phyloP scores from a whole-genome alignment of 2,888 invertebrate species.

The Spilosoma lubricipeda region DNA sequence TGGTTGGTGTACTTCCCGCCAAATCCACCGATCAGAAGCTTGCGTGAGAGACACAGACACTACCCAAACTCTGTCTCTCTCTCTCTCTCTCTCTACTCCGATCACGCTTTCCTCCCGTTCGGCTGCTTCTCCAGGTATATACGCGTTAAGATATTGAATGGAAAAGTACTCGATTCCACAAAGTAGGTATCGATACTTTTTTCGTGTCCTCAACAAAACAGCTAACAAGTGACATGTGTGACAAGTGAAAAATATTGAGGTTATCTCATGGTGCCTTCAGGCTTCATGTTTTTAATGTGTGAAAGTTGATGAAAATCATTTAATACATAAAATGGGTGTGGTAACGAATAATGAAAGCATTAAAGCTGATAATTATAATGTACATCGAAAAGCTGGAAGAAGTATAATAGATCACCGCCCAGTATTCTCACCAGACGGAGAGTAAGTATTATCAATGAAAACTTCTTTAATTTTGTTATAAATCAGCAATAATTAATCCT shows the following conservation, averaged over 20 bases:
- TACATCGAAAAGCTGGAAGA: conserved; percentile 79
- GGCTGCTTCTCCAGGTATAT: too few relatives aligned
- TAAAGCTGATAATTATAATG: conserved; percentile 62
- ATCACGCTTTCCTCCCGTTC: too few relatives aligned
- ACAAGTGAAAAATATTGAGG: conserved; percentile 54
- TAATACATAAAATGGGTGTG: conserved; percentile 68
- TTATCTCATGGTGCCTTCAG: conserved; percentile 61
- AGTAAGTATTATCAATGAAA: conserved; percentile 65
- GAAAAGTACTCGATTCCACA: too few relatives aligned
- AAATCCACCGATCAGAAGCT: too few relatives aligned
- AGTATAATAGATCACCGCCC: conserved; percentile 80
- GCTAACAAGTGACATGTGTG: too few relatives aligned
- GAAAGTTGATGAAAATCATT: not conserved
- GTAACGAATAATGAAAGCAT: conserved; percentile 48
- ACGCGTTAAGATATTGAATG: too few relatives aligned
- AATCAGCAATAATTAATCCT: not conserved
- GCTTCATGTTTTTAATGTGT: conserved; percentile 27
- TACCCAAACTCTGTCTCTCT: too few relatives aligned
- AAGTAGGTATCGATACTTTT: too few relatives aligned
- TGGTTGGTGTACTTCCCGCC: too few relatives aligned
- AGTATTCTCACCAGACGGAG: conserved; percentile 81
- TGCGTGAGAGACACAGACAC: too few relatives aligned
- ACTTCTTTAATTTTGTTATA: not conserved
- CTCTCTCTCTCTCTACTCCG: too few relatives aligned
- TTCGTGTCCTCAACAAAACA: too few relatives aligned